Evolutionary conservation across 2,888 invertebrate genomes (phyloP).

Genomic region (Philonicus albiceps): DNA sequence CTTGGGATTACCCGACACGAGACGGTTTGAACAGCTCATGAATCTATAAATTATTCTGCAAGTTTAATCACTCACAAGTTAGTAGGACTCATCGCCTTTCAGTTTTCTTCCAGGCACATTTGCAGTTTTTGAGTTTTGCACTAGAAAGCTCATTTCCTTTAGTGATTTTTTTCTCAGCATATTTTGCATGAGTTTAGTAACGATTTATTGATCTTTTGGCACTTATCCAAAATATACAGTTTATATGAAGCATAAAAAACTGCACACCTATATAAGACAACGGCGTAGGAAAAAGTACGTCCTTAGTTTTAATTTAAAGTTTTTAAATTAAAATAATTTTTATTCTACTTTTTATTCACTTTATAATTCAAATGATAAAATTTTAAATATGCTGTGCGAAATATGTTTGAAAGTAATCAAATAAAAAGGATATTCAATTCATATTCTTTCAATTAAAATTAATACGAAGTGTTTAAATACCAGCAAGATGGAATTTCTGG

Average conservation of each 20-base stretch:
- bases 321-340: neutral
- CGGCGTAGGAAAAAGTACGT: neutral
- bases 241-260: neutral
- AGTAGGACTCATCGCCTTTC: constrained; percentile 9
- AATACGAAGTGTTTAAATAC: too few relatives aligned
- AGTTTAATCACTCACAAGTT: constrained; percentile 24
- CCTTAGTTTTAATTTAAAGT: neutral
- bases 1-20: constrained; percentile 45
- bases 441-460: too few relatives aligned
- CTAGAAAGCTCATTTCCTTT: neutral
- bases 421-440: too few relatives aligned
- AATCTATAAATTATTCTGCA: constrained; percentile 34
- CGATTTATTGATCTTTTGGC: neutral
- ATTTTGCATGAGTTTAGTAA: neutral
- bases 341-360: neutral
- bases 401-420: too few relatives aligned
- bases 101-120: neutral
- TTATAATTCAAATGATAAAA: neutral
- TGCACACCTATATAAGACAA: neutral
- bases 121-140: neutral
- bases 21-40: constrained; percentile 43
- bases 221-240: neutral
- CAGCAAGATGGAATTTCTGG: too few relatives aligned
- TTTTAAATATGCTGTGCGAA: neutral
- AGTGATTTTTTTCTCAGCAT: neutral